phyloP scores from a whole-genome alignment of 2,888 invertebrate species.

The Belgica antarctica region DNA sequence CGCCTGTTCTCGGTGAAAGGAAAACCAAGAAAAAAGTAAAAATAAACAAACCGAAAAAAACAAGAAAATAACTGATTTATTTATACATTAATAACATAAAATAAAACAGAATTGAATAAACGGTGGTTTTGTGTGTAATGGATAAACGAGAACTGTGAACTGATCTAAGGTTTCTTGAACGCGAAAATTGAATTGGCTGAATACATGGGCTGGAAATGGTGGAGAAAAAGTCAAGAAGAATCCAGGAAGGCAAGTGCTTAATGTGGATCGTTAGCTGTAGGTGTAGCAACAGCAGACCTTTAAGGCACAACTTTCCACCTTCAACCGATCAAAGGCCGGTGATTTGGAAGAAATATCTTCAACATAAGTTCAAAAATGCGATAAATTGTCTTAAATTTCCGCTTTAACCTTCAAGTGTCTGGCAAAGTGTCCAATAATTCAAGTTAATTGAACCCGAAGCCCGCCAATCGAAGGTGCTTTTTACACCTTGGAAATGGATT shows the following conservation, averaged over 20 bases:
- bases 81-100: slow-evolving; percentile 36
- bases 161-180: neutral
- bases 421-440: too few species aligned
- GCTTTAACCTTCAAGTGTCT: too few species aligned
- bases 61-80: slow-evolving; percentile 38
- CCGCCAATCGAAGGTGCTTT: too few species aligned
- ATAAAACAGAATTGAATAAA: slow-evolving; percentile 18
- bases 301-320: neutral
- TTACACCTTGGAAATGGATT: too few species aligned
- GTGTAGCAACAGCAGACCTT: too few species aligned
- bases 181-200: neutral
- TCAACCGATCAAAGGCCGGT: slow-evolving; percentile 24
- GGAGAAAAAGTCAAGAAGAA: too few species aligned
- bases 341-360: too few species aligned
- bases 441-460: too few species aligned
- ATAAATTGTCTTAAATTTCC: too few species aligned
- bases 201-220: too few species aligned
- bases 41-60: slow-evolving; percentile 21
- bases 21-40: slow-evolving; percentile 26
- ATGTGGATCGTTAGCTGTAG: too few species aligned
- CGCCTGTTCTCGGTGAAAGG: slow-evolving; percentile 1
- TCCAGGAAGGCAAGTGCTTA: neutral
- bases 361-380: too few species aligned
- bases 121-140: neutral
- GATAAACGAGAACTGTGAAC: neutral